Evolutionary conservation across 1,140 invertebrate species (phyloP).

Genomic region (Alviniconcha marisindica): DNA sequence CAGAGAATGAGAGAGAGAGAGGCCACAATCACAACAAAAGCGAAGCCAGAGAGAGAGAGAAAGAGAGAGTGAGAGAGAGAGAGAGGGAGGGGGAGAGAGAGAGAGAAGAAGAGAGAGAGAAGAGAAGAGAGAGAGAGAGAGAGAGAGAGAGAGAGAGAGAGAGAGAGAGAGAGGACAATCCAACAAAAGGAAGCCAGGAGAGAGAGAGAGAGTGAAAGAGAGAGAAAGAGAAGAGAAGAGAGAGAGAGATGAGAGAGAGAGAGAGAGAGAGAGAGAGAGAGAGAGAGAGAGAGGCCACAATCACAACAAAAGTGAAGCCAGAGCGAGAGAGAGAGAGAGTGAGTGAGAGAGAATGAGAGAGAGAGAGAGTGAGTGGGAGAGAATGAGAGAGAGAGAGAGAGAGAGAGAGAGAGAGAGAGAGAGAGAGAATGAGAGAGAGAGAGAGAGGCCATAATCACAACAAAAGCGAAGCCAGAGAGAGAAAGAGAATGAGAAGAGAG

Average conservation of each 20-base stretch:
- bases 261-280: neutral
- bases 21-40: neutral
- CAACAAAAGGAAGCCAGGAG: neutral
- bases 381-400: neutral
- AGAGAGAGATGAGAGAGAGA: neutral
- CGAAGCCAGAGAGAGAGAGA: neutral
- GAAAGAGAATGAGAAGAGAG: no score
- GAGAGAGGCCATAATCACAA: neutral
- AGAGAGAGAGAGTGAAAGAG: neutral
- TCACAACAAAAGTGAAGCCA: neutral
- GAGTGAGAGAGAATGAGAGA: neutral
- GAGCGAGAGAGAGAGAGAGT: neutral
- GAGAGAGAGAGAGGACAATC: neutral
- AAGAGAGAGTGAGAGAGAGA: slow-evolving; percentile 20
- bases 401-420: slow-evolving; percentile 17
- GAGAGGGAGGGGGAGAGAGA: neutral
- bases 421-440: neutral
- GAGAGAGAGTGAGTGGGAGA: neutral
- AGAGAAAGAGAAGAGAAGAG: neutral
- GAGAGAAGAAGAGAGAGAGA: neutral
- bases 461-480: neutral
- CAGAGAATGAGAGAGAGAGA: neutral
- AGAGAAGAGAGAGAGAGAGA: neutral
- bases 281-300: neutral
- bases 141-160: slow-evolving; percentile 5